Evolutionary conservation across 2,888 invertebrate genomes (phyloP).

Genomic region (Cephalotes varians): DNA sequence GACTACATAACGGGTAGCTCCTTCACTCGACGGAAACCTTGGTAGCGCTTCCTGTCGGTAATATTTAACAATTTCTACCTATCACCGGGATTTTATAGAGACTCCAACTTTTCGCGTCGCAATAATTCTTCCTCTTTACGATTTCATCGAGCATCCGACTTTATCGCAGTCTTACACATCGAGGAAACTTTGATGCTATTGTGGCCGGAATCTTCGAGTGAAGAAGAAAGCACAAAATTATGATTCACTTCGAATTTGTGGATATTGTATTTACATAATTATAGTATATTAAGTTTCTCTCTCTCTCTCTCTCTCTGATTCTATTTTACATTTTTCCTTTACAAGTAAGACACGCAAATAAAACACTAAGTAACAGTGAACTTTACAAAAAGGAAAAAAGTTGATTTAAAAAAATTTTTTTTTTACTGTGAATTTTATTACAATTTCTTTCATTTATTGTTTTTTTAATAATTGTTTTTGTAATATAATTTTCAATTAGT

Average conservation of each 20-base stretch:
- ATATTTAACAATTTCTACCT: slow-evolving; percentile 55
- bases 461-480: background rate
- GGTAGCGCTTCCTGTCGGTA: slow-evolving; percentile 42
- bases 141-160: slow-evolving; percentile 35
- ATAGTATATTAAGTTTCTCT: slow-evolving; percentile 20
- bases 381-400: background rate
- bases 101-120: slow-evolving; percentile 29
- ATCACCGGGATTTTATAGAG: slow-evolving; percentile 20
- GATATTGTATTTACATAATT: slow-evolving; percentile 1
- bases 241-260: background rate
- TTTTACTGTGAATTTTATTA: background rate
- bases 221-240: slow-evolving; percentile 11
- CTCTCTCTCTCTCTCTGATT: too few species aligned
- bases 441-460: background rate
- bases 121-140: slow-evolving; percentile 35
- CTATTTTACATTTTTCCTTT: background rate
- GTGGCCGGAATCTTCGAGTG: background rate
- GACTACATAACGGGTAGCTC: slow-evolving; percentile 42
- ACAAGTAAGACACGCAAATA: background rate
- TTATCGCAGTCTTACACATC: slow-evolving; percentile 6
- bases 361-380: background rate
- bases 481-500: slow-evolving; percentile 10
- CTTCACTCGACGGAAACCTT: slow-evolving; percentile 23
- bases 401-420: background rate
- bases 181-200: slow-evolving; percentile 4